These are phyloP conservation scores for Anarsia innoxiella DNA, from an alignment of 2,888 invertebrate species.

Conservation along the genomic window DNA sequence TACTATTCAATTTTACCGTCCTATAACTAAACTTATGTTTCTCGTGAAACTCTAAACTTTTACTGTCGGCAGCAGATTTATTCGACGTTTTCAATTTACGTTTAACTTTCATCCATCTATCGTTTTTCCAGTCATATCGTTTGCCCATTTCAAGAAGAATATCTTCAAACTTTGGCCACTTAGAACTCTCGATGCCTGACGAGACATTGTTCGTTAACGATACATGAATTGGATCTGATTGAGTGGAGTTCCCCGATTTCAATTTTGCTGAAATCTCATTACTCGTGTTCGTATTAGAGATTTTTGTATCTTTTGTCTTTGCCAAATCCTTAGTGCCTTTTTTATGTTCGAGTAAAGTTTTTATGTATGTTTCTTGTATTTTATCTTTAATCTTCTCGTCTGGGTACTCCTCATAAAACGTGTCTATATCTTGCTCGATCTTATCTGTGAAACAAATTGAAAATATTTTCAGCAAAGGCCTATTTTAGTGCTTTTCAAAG, in stretches of 20 bases:
- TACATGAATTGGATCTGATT: neutral
- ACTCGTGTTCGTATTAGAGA: slow-evolving; percentile 18
- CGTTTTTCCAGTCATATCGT: slow-evolving; percentile 67
- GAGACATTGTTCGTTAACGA: neutral
- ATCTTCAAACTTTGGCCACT: slow-evolving; percentile 65
- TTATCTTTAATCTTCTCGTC: slow-evolving; percentile 36
- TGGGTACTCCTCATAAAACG: slow-evolving; percentile 54
- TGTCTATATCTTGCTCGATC: slow-evolving; percentile 53
- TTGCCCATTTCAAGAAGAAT: slow-evolving; percentile 55
- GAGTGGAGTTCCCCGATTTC: neutral
- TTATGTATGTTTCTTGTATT: slow-evolving; percentile 33
- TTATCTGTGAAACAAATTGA: slow-evolving; percentile 46
- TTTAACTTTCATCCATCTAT: slow-evolving; percentile 65
- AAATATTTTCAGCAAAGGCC: slow-evolving; percentile 5
- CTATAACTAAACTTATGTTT: slow-evolving; percentile 64
- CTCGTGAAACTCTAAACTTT: slow-evolving; percentile 31
- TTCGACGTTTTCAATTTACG: slow-evolving; percentile 5
- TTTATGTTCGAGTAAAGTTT: slow-evolving; percentile 19
- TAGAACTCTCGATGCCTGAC: neutral
- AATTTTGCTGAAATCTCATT: slow-evolving; percentile 11
- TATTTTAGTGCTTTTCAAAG: slow-evolving; percentile 4
- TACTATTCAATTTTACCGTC: slow-evolving; percentile 59
- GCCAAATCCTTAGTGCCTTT: slow-evolving; percentile 4
- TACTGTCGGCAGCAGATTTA: neutral
- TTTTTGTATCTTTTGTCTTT: slow-evolving; percentile 19